Conservation (phyloP, 2,113 vertebrate genomes). For the Coptodon rendalli region DNA sequence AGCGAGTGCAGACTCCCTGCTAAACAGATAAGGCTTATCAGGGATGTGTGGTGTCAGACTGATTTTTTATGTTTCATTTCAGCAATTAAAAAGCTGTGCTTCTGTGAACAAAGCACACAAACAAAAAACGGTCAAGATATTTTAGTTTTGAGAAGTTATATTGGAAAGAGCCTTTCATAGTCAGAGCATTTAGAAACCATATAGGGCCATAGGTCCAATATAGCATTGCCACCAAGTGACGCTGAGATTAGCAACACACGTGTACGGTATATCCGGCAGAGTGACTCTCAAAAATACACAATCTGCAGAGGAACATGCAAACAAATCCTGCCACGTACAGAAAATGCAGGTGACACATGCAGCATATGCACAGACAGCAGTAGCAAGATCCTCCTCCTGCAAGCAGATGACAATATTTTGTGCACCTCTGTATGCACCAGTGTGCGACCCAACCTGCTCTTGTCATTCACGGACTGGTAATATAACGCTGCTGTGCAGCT, state of each 20-base stretch:
- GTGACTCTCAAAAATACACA: conserved; percentile 13
- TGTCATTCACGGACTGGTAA: conserved; percentile 75
- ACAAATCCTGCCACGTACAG: background rate
- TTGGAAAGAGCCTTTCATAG: conserved; percentile 35
- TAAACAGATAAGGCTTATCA: conserved; percentile 65
- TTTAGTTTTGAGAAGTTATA: conserved; percentile 37
- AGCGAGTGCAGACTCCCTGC: conserved; percentile 7
- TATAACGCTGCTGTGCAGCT: conserved; percentile 66
- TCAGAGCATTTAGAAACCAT: conserved; percentile 27
- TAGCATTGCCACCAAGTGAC: conserved; percentile 37
- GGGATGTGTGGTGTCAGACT: conserved; percentile 19
- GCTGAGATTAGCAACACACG: conserved; percentile 48
- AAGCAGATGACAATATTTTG: conserved; percentile 24
- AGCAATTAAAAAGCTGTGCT: background rate
- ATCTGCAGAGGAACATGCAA: background rate
- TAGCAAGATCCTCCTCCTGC: conserved; percentile 1
- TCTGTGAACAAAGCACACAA: background rate
- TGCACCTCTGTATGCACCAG: conserved; percentile 54
- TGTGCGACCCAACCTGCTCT: conserved; percentile 65
- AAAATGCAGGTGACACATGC: background rate
- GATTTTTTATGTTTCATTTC: conserved; percentile 14
- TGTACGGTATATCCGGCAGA: conserved; percentile 16
- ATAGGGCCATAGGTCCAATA: conserved; percentile 50
- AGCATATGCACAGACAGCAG: background rate
- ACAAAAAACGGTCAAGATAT: background rate